A percentile compares a stretch with the other conserved stretches of the same genome.
These are phyloP conservation scores for Hermodice carunculata DNA, from an alignment of 2,888 invertebrate genomes.

Conservation along the genomic window DNA sequence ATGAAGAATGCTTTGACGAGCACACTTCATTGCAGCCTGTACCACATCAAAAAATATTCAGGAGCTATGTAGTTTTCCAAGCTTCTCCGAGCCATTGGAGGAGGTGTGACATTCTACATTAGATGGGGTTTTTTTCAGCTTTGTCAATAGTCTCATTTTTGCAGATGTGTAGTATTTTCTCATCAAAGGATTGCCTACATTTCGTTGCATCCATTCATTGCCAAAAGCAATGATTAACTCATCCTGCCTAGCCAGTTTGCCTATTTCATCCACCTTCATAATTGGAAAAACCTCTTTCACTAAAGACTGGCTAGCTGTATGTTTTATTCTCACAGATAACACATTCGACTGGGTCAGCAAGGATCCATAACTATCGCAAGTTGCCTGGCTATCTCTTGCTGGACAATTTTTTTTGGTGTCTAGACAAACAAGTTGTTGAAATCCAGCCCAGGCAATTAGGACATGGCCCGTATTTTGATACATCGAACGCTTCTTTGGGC, in stretches of 20 bases:
- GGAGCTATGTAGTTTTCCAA: too few species aligned
- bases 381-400: too few species aligned
- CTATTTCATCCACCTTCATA: neutral
- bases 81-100: too few species aligned
- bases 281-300: neutral
- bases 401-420: neutral
- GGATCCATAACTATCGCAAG: neutral
- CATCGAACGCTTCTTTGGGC: neutral
- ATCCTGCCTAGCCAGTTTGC: neutral
- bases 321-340: neutral
- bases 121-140: too few species aligned
- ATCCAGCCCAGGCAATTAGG: neutral
- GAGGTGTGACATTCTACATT: too few species aligned
- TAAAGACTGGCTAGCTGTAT: neutral
- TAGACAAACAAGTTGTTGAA: neutral
- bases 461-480: neutral
- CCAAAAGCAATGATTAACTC: neutral
- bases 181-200: neutral
- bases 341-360: slow-evolving; percentile 1
- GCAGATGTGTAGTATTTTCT: neutral
- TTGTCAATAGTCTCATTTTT: neutral
- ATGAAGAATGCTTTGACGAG: neutral
- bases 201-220: neutral
- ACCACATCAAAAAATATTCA: neutral
- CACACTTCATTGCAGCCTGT: neutral